These are phyloP conservation scores for Epinephelus awoara DNA, from an alignment of 2,797 vertebrate species.

Conservation along the genomic window DNA sequence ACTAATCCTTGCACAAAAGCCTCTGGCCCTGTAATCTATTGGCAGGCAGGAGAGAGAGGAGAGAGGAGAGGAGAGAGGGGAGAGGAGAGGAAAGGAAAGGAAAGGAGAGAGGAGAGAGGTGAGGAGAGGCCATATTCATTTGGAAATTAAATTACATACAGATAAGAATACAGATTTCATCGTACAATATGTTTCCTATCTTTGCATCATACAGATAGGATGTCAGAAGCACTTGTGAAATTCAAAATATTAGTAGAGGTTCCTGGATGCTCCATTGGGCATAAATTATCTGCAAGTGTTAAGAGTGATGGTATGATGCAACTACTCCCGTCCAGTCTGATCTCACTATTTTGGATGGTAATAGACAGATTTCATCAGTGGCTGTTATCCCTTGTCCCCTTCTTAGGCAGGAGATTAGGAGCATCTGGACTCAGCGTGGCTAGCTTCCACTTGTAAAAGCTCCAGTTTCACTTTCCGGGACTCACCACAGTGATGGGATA, in stretches of 20 bases:
- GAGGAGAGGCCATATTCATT: conserved; percentile 25
- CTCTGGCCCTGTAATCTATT: conserved; percentile 55
- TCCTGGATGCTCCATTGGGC: not conserved
- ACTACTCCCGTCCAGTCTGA: not conserved
- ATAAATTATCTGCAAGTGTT: not conserved
- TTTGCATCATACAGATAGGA: conserved; percentile 6
- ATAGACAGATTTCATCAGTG: not conserved
- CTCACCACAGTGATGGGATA: conserved; percentile 1
- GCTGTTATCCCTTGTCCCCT: not conserved
- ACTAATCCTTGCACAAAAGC: conserved; percentile 64
- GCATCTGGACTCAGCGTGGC: not conserved
- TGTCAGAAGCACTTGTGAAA: conserved; percentile 13
- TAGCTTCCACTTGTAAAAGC: not conserved
- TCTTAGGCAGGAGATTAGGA: not conserved
- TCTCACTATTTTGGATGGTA: conserved; percentile 1
- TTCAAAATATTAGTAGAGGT: not conserved
- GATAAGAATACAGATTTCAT: not conserved
- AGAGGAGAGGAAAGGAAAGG: conserved; percentile 25
- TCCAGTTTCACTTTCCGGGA: conserved; percentile 9
- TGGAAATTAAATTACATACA: not conserved
- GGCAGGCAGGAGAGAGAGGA: conserved; percentile 8
- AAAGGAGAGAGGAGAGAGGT: conserved; percentile 1
- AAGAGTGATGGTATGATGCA: not conserved
- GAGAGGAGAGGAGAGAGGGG: not conserved
- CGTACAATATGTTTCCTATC: not conserved